Evolutionary conservation across 2,888 invertebrate species (phyloP), one percentile per base, ranked within the genome.

Genomic region (Melieria picta): DNA sequence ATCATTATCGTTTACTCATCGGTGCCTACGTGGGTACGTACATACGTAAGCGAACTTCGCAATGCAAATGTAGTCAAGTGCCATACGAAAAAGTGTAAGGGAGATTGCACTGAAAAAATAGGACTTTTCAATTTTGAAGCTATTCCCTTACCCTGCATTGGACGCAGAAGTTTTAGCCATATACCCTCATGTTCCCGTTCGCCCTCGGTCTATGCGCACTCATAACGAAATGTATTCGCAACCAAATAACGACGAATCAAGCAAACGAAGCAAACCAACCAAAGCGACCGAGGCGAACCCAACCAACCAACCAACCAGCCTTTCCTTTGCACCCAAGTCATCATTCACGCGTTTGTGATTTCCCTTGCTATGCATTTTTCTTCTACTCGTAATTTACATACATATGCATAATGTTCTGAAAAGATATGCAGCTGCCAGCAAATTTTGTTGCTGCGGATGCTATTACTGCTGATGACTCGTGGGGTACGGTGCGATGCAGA

Each of bases 231-330:
- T 13, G 58, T 30, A 30, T n/a, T 10, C 69, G 80, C 81, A 82
- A 82, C 82, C 82, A 79, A 80, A 83, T 83, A 82, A 82, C 77
- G 30, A 30, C 30, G 82, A 83, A 81, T 80, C 82, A 83, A 82
- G 80, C 82, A 82, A 81, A 74, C 66, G 73, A 57, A 11, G 11
- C 62, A 42, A 66, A 57, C 67, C 72, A 72, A 67, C 67, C 61
- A 67, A 82, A 83, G 79, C 81, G 80, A 80, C 74, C 69, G 74
- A 55, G 46, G 13, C 64, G 13, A 66, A 63, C 64, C 72, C 50
- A 72, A 67, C 47, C 62, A 57, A 50, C 50, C 50, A 50, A 50
- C 50, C 52, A 52, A 52, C 52, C 11, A 52, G 13, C 52, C 13
- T 1, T 30, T 30, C 52, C 13, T 30, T 30, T 30, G 30, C 30